Base-by-base conservation (phyloP, 2,888 invertebrate genomes). In the Plutella xylostella region DNA sequence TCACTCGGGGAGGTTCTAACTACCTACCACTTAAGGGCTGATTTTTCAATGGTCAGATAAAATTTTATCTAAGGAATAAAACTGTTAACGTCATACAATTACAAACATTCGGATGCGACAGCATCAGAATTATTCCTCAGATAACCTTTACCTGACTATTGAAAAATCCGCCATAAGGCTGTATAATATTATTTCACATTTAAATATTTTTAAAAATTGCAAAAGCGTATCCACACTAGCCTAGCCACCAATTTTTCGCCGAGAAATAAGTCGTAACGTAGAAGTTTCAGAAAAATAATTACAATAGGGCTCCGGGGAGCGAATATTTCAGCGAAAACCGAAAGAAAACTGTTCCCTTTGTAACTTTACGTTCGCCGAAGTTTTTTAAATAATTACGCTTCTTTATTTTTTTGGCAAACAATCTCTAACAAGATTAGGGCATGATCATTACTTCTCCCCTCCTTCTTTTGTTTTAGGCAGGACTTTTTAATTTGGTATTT, bases 241-340 rank as follows among this genome's bases (percentile, higher is more conserved):
- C 53, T 53, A 48, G 48, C 49, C 4, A 30, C 22, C 33, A 43
- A 56, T 54, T 65, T 63, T 61, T 62, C 55, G 53, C 48, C 56
- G 52, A n/a, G 59, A 66, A 62, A 63, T 60, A 65, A 68, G 69
- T 57, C 57, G 49, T 51, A 62, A 57, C 60, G 58, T 61, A 59
- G 67, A 76, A 77, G 70, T 77, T 79, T 69, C 61, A 55, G 60
- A 74, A 59, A 79, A 82, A 82, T 80, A 80, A 82, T 82, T 82
- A 82, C 68, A 72, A 66, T 62, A 55, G 66, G 63, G 62, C 41
- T 60, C 55, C 48, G 54, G 48, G 52, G 52, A 59, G 60, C 30
- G n/a, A 41, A 41, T 30, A 19, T 39, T 39, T 39, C 17, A 25
- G 31, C 2, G 18, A 20, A 18, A 17, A 14, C 28, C 28, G 11